Conservation (phyloP, 2,888 invertebrate genomes). For the Harpagoxenus sublaevis region DNA sequence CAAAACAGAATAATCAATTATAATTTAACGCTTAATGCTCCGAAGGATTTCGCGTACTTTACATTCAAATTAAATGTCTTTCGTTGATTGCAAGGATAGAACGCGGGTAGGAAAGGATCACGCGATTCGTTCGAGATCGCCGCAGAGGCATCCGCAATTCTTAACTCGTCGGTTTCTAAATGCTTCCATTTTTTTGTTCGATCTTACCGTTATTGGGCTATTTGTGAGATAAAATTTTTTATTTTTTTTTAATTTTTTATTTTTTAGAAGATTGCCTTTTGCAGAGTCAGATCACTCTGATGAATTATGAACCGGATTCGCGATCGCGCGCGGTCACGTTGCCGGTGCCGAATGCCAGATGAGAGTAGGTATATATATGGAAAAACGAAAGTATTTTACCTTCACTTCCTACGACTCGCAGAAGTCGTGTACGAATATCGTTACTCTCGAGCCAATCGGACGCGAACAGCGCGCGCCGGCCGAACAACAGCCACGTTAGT, state of each 20-base stretch:
- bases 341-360: constrained; percentile 17
- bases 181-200: neutral
- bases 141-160: neutral
- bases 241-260: neutral
- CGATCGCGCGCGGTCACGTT: neutral
- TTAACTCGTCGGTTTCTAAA: neutral
- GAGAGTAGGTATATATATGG: neutral
- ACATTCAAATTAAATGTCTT: neutral
- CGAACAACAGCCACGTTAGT: constrained; percentile 25
- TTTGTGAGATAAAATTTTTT: neutral
- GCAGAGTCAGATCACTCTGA: neutral
- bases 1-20: neutral
- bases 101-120: neutral
- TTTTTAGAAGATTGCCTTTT: neutral
- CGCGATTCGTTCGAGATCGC: neutral
- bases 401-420: constrained; percentile 42
- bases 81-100: neutral
- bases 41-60: neutral
- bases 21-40: neutral
- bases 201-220: neutral
- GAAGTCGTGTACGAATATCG: constrained; percentile 10
- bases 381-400: constrained; percentile 49
- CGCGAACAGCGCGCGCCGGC: constrained; percentile 22
- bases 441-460: constrained; percentile 28
- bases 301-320: neutral